These are phyloP conservation scores for Bombylius major DNA, from an alignment of 2,888 invertebrate species.

Conservation along the genomic window DNA sequence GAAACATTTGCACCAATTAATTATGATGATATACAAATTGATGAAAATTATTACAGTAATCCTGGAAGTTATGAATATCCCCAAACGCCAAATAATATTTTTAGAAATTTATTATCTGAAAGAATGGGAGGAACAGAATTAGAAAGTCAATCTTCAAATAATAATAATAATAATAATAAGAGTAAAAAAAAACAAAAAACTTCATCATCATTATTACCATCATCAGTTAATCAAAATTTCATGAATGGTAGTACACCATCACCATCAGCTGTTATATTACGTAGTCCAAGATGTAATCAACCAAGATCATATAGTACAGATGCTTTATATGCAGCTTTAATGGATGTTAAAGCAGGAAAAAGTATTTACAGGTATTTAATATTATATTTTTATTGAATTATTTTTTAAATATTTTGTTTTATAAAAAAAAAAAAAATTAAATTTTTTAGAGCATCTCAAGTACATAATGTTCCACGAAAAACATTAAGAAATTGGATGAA, in stretches of 20 bases:
- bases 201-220: not conserved
- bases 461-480: constrained; percentile 46
- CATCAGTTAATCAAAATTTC: too few species aligned
- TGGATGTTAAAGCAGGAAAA: constrained; percentile 47
- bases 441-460: constrained; percentile 42
- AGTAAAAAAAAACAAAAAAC: not conserved
- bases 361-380: constrained; percentile 43
- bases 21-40: not conserved
- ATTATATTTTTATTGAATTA: not conserved
- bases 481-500: constrained; percentile 52
- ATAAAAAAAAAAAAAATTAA: not conserved
- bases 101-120: too few species aligned
- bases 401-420: not conserved
- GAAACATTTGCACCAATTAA: too few species aligned
- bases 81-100: too few species aligned
- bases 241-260: constrained; percentile 6
- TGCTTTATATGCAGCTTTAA: constrained; percentile 45
- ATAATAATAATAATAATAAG: not conserved
- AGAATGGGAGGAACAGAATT: too few species aligned
- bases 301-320: constrained; percentile 25
- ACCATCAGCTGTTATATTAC: constrained; percentile 17
- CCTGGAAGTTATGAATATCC: not conserved
- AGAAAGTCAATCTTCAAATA: too few species aligned
- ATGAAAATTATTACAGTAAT: not conserved
- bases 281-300: constrained; percentile 22